Conservation (phyloP, 1,140 invertebrate species). For the Sminthurinus signatus region DNA sequence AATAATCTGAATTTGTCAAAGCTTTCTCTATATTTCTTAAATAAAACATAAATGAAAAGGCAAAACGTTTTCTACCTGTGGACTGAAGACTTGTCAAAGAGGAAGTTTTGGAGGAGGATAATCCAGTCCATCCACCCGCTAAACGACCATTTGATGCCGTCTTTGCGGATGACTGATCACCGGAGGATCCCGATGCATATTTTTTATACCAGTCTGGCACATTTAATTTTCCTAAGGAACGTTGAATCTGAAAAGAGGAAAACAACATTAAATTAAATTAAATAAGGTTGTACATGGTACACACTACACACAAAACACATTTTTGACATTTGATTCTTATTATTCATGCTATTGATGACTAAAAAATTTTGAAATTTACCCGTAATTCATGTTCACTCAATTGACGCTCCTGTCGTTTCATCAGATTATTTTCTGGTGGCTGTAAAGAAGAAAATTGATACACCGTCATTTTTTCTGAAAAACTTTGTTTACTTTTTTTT, state of each 20-base stretch:
- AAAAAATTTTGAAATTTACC: too few species aligned
- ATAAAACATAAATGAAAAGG: too few species aligned
- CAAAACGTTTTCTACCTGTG: conserved; percentile 27
- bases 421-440: conserved; percentile 85
- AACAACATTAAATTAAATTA: too few species aligned
- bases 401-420: conserved; percentile 65
- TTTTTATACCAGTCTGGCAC: conserved; percentile 93
- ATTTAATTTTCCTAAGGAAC: conserved; percentile 84
- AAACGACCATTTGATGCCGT: conserved; percentile 41
- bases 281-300: too few species aligned
- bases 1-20: too few species aligned
- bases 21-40: too few species aligned
- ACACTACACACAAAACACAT: too few species aligned
- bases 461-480: too few species aligned
- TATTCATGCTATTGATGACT: too few species aligned
- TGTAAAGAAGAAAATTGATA: too few species aligned
- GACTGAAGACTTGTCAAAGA: conserved; percentile 58
- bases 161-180: conserved; percentile 16
- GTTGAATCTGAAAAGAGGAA: conserved; percentile 35
- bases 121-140: conserved; percentile 58
- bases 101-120: conserved; percentile 65
- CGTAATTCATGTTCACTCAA: conserved; percentile 86
- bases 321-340: conserved; percentile 58
- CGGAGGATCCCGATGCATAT: conserved; percentile 55
- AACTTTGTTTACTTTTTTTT: too few species aligned